A percentile compares a stretch with the other conserved stretches of the same genome.
These are phyloP conservation scores for Vimba vimba DNA, from an alignment of 2,113 vertebrate genomes.

Conservation along the genomic window DNA sequence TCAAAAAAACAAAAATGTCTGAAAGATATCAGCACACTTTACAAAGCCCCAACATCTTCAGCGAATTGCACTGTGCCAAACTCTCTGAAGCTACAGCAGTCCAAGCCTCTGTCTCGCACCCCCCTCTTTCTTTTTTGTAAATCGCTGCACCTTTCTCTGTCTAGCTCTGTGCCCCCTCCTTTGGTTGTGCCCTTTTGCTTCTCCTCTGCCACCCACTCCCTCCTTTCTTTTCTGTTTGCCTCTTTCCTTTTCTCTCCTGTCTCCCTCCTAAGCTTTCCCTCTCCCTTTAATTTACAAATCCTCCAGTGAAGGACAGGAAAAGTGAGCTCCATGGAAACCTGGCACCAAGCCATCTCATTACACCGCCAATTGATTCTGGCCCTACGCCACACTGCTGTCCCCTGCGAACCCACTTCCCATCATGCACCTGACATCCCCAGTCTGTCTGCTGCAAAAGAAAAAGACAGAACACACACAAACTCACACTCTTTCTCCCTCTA, in stretches of 20 bases:
- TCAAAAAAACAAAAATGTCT: constrained; percentile 30
- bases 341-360: constrained; percentile 83
- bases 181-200: constrained; percentile 56
- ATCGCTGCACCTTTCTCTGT: constrained; percentile 52
- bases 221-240: constrained; percentile 64
- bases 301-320: constrained; percentile 75
- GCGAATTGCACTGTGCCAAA: constrained; percentile 28
- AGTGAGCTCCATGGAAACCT: constrained; percentile 82
- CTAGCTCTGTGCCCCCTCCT: constrained; percentile 55
- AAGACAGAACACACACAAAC: constrained; percentile 48
- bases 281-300: constrained; percentile 78
- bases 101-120: constrained; percentile 41
- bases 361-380: constrained; percentile 84
- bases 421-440: constrained; percentile 57
- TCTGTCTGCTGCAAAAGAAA: constrained; percentile 56
- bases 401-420: constrained; percentile 56
- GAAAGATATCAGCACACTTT: constrained; percentile 44
- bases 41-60: constrained; percentile 33
- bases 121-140: constrained; percentile 47
- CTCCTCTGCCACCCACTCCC: constrained; percentile 56
- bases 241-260: constrained; percentile 57
- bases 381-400: constrained; percentile 75
- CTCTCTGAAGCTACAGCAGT: constrained; percentile 45
- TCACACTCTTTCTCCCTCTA: constrained; percentile 24
- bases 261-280: constrained; percentile 47